Percentiles rank a stretch among this genome's conserved stretches.
Conservation (phyloP, 1,140 invertebrate species). For the Melanaphis sacchari region DNA sequence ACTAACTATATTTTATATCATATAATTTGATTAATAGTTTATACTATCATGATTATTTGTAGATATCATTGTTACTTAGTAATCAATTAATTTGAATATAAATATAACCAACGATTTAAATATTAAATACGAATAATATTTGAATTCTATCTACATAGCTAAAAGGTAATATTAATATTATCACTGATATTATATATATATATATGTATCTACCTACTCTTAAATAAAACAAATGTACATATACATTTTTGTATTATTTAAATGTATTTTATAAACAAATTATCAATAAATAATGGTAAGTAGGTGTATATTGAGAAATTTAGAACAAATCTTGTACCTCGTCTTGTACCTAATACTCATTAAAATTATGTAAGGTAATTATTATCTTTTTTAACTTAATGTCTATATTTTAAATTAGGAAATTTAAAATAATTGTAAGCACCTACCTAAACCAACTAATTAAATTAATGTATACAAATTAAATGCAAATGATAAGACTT, state of each 20-base stretch:
- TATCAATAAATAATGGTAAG: neutral
- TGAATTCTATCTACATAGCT: neutral
- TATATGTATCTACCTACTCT: neutral
- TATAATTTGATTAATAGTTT: neutral
- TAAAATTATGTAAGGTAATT: neutral
- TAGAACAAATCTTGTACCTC: neutral
- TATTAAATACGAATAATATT: neutral
- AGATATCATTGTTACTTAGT: neutral
- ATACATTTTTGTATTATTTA: too few relatives aligned
- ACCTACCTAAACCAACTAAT: neutral
- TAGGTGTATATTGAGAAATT: neutral
- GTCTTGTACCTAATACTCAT: neutral
- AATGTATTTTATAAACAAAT: neutral
- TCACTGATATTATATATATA: neutral
- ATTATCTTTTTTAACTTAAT: neutral
- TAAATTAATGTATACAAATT: neutral
- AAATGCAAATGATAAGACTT: neutral
- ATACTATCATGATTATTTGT: neutral
- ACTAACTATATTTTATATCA: conserved; percentile 38
- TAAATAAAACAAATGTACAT: neutral
- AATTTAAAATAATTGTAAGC: neutral
- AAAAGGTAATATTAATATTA: neutral
- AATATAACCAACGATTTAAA: neutral
- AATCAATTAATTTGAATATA: neutral
- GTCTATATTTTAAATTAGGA: neutral